phyloP scores from a whole-genome alignment of 2,797 vertebrate species.

The Acanthis flammea region DNA sequence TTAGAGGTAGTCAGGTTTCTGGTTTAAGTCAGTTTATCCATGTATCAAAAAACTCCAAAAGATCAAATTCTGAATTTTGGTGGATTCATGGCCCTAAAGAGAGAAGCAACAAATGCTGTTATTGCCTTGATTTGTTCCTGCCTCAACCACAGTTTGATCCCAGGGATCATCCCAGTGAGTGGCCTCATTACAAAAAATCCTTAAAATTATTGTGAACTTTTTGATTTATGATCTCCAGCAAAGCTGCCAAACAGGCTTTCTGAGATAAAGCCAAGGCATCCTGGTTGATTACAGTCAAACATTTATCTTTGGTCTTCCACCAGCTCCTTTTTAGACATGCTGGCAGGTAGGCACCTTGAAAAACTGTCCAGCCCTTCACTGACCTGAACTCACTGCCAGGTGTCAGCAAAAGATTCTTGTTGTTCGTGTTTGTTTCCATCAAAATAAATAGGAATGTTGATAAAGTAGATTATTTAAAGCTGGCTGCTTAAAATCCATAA shows the following conservation, averaged over 20 bases:
- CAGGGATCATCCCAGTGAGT: background rate
- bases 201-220: background rate
- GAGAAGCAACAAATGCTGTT: background rate
- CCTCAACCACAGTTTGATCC: background rate
- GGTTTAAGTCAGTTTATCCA: background rate
- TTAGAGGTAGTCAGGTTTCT: background rate
- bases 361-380: background rate
- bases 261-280: background rate
- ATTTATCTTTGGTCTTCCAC: background rate
- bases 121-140: background rate
- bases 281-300: background rate
- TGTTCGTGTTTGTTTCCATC: background rate
- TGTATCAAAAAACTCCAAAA: background rate
- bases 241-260: slow-evolving; percentile 14
- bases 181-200: background rate
- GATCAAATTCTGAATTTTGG: background rate
- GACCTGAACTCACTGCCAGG: background rate
- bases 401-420: fast-evolving
- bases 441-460: background rate
- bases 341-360: background rate
- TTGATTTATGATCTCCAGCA: slow-evolving; percentile 17
- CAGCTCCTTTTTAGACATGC: background rate
- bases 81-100: background rate
- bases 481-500: background rate
- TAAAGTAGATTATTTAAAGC: background rate